Conservation (phyloP, 2,888 invertebrate genomes). For the Abrostola triplasia region DNA sequence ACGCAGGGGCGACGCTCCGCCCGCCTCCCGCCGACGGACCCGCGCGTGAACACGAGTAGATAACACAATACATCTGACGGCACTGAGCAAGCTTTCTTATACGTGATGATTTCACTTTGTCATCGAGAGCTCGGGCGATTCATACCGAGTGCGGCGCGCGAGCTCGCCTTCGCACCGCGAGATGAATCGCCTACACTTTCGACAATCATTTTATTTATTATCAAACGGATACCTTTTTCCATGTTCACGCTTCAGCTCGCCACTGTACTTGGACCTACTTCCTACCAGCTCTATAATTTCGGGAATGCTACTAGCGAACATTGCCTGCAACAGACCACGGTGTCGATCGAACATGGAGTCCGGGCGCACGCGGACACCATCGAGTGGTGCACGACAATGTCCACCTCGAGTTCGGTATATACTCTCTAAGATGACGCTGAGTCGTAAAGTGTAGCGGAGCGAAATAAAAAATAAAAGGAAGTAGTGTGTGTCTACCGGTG, state of each 20-base stretch:
- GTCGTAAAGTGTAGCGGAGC: constrained; percentile 85
- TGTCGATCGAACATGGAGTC: constrained; percentile 82
- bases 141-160: constrained; percentile 70
- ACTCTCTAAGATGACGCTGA: constrained; percentile 81
- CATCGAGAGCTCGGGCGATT: constrained; percentile 81
- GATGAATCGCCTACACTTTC: constrained; percentile 84
- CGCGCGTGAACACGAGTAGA: constrained; percentile 85
- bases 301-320: constrained; percentile 99
- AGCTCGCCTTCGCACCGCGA: constrained; percentile 59
- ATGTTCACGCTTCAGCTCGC: constrained; percentile 99
- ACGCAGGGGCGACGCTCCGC: constrained; percentile 59
- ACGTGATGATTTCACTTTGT: constrained; percentile 82
- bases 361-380: constrained; percentile 81
- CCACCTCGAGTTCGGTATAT: constrained; percentile 83
- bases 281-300: constrained; percentile 99
- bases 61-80: constrained; percentile 89
- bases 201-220: constrained; percentile 76
- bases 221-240: constrained; percentile 97
- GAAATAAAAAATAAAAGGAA: constrained; percentile 82
- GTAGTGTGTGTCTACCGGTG: constrained; percentile 86
- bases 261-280: constrained; percentile 99
- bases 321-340: constrained; percentile 96
- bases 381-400: constrained; percentile 88
- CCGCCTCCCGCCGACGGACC: constrained; percentile 64
- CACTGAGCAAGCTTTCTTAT: constrained; percentile 88